Evolutionary conservation across 2,797 vertebrate species (phyloP).

Genomic region (Acanthurus lineatus): DNA sequence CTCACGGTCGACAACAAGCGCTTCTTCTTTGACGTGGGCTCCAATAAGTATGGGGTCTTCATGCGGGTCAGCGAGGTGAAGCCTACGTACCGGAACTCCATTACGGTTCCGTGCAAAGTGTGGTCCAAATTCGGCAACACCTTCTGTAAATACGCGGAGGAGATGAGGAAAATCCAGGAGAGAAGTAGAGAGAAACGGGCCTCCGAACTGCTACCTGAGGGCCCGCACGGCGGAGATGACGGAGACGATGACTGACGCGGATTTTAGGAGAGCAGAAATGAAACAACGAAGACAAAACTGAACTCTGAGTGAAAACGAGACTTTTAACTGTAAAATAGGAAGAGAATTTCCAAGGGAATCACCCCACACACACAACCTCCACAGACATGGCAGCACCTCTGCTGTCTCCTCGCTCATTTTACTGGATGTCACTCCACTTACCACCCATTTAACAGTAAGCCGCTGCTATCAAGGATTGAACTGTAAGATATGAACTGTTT

Average conservation of each 20-base stretch:
- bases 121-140: constrained; percentile 99
- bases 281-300: constrained; percentile 69
- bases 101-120: constrained; percentile 98
- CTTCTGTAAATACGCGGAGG: constrained; percentile 98
- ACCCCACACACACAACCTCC: constrained; percentile 91
- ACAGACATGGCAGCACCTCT: constrained; percentile 92
- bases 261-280: constrained; percentile 39
- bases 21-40: constrained; percentile 98
- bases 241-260: constrained; percentile 89
- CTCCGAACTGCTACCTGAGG: constrained; percentile 90
- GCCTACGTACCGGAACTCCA: constrained; percentile 98
- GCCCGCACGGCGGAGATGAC: constrained; percentile 88
- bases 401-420: constrained; percentile 92
- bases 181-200: constrained; percentile 95
- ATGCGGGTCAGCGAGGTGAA: constrained; percentile 99
- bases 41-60: constrained; percentile 98
- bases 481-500: constrained; percentile 98
- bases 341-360: constrained; percentile 90
- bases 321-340: constrained; percentile 83
- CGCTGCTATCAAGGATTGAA: constrained; percentile 97
- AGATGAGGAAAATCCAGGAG: constrained; percentile 99
- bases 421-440: constrained; percentile 97
- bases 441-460: constrained; percentile 98
- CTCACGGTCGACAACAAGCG: constrained; percentile 99
- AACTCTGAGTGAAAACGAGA: constrained; percentile 68